Percentiles rank a stretch among this genome's conserved stretches.
Evolutionary conservation across 2,113 vertebrate species (phyloP).

Genomic region (Apistogramma diplotaenia): DNA sequence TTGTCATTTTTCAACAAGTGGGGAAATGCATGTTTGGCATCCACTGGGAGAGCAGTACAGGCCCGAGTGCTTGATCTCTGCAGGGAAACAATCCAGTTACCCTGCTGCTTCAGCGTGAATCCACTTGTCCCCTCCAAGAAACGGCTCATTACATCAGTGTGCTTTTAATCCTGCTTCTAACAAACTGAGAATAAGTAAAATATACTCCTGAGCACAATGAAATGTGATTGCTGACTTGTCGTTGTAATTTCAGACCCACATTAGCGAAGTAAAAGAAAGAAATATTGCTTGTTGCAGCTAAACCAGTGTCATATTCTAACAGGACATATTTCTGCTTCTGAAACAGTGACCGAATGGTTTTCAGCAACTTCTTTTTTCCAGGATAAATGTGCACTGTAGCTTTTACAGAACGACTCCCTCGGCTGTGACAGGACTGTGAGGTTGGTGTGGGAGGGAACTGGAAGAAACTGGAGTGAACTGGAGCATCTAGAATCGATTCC

Average conservation of each 20-base stretch:
- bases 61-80: not conserved
- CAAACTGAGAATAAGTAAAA: not conserved
- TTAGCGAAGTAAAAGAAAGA: not conserved
- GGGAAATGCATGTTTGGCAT: not conserved
- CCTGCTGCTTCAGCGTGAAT: not conserved
- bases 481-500: slow-evolving; percentile 53
- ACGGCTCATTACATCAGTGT: not conserved
- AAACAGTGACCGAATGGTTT: not conserved
- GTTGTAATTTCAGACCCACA: not conserved
- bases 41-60: not conserved
- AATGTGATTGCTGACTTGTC: not conserved
- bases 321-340: not conserved
- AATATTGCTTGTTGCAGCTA: not conserved
- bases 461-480: slow-evolving; percentile 43
- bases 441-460: slow-evolving; percentile 49
- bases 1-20: not conserved
- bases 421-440: slow-evolving; percentile 42
- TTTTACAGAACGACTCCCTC: not conserved
- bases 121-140: not conserved
- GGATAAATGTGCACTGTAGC: not conserved
- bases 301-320: not conserved
- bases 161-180: not conserved
- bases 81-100: not conserved
- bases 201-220: not conserved
- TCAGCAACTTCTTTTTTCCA: not conserved